These are phyloP conservation scores for Octonoba sinensis DNA, from an alignment of 2,888 invertebrate species.

Conservation along the genomic window DNA sequence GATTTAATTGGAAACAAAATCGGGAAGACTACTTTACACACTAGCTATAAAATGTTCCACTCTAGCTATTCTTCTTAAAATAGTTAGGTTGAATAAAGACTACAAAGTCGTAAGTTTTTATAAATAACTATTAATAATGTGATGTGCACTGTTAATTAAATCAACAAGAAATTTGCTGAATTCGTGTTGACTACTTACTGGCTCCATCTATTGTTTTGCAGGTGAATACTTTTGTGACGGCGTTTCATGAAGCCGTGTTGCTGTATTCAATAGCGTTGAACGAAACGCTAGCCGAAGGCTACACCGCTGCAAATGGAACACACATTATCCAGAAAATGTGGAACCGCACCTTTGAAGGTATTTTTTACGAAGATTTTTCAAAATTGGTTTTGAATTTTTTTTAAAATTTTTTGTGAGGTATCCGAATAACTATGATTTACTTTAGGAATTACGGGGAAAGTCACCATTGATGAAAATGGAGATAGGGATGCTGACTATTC, in stretches of 20 bases:
- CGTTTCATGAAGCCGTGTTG: conserved; percentile 95
- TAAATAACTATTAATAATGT: too few species aligned
- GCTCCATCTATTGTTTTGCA: conserved; percentile 69
- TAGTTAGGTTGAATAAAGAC: too few species aligned
- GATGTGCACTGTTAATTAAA: too few species aligned
- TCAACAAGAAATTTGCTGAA: too few species aligned
- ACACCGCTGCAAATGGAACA: conserved; percentile 81
- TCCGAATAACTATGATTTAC: too few species aligned
- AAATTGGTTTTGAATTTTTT: not conserved
- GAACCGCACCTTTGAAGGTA: conserved; percentile 87
- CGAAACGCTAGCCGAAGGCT: conserved; percentile 79
- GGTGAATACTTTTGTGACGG: conserved; percentile 92
- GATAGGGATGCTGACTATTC: conserved; percentile 96
- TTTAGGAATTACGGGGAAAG: conserved; percentile 89
- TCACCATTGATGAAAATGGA: conserved; percentile 93
- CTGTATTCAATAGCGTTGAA: conserved; percentile 93
- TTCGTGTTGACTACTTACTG: too few species aligned
- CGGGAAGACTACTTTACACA: too few species aligned
- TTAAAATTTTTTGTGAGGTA: not conserved
- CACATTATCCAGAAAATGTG: conserved; percentile 87
- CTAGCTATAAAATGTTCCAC: too few species aligned
- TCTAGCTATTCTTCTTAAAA: too few species aligned
- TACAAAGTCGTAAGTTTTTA: too few species aligned
- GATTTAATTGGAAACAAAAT: too few species aligned
- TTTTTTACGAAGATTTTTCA: too few species aligned